Percentiles rank a stretch among this genome's conserved stretches.
Conservation (phyloP, 1,140 invertebrate genomes). For the Piezodorus guildinii region DNA sequence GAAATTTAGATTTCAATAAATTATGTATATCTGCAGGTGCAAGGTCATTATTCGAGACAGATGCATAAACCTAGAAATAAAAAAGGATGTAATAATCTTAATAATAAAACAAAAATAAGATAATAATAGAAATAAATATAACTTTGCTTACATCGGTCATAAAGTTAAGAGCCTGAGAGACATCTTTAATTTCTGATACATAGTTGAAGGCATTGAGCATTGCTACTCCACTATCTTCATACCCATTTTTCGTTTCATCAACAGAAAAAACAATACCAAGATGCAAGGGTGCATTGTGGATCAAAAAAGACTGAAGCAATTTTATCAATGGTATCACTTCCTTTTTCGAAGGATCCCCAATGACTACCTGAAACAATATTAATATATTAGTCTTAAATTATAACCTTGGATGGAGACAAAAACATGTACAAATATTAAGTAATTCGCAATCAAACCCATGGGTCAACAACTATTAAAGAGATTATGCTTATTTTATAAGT, state of each 20-base stretch:
- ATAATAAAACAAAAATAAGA: background rate
- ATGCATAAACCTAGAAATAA: conserved; percentile 36
- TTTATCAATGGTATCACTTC: conserved; percentile 62
- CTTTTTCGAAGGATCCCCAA: conserved; percentile 73
- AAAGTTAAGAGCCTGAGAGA: conserved; percentile 64
- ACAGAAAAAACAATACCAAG: conserved; percentile 84
- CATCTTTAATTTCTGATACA: conserved; percentile 62
- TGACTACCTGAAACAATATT: conserved; percentile 50
- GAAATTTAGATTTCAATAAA: conserved; percentile 54
- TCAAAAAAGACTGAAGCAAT: conserved; percentile 81
- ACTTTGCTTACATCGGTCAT: conserved; percentile 58
- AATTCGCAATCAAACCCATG: background rate
- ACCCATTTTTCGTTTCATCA: conserved; percentile 45
- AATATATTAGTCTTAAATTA: background rate
- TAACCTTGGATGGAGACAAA: too few relatives aligned
- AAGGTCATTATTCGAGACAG: conserved; percentile 38
- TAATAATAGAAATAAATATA: background rate
- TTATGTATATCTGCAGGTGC: conserved; percentile 54
- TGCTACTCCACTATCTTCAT: conserved; percentile 66
- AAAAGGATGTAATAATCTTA: background rate
- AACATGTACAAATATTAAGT: background rate
- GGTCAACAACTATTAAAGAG: too few relatives aligned
- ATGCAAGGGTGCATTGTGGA: conserved; percentile 76
- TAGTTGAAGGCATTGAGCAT: conserved; percentile 88
- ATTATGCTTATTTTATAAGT: background rate